Evolutionary conservation across 2,888 invertebrate genomes (phyloP), one percentile per base, ranked within the genome.

Genomic region (Muschampia plurimacula): DNA sequence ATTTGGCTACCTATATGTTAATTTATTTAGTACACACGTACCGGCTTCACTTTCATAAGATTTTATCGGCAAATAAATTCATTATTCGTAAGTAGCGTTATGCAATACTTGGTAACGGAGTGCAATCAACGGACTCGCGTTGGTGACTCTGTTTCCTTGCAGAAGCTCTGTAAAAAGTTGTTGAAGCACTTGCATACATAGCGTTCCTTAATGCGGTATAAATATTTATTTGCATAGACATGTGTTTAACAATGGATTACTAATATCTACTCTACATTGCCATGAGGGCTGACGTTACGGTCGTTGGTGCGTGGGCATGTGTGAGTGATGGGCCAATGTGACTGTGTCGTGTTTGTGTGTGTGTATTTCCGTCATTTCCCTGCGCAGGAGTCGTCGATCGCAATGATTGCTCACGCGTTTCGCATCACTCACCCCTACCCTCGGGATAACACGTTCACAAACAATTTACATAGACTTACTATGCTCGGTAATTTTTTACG

Each of bases 341-440:
- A 15, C 60, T 74, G 57, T 72, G 59, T 36, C 73, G 70, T 81
- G 80, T 84, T 36, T 73, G 70, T 81, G 80, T 84, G 87, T 86
- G 84, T 80, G 87, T 83, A 82, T 86, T 88, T 91, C 90, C 90
- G 89, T 92, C 89, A 89, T 86, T 89, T 89, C 86, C 87, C 83
- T 88, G 92, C 90, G 91, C 92, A 81, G 84, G 91, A 88, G 92
- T 89, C 86, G 89, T 86, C 90, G 92, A 90, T 92, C 91, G 91
- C 86, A 83, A 90, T 87, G 92, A 91, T 89, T 92, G 91, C 91
- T 91, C 91, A 92, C 93, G 93, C 93, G 93, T 94, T 89, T 89
- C 94, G 93, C 94, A 92, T 92, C 92, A 89, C 86, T 91, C 92
- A 85, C 91, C 92, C 92, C 86, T 86, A 86, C 88, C 87, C 90